Conservation (phyloP, 2,888 invertebrate genomes). For the Dinocampus coccinellae region DNA sequence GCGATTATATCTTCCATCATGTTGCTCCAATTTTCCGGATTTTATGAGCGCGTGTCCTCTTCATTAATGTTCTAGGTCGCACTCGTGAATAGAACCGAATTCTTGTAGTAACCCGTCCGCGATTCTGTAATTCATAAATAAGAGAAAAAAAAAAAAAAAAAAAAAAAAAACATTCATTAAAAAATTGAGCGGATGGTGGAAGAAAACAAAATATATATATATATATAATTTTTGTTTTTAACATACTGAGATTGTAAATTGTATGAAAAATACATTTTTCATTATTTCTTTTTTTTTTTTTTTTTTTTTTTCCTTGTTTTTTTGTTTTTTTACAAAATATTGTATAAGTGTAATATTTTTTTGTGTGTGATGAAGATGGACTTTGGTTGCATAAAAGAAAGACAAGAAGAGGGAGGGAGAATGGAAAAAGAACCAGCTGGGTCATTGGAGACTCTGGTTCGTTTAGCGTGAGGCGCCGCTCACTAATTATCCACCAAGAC, state of each 20-base stretch:
- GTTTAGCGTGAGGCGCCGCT: slow-evolving; percentile 47
- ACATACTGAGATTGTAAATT: not conserved
- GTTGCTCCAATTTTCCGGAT: not conserved
- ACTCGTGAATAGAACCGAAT: slow-evolving; percentile 90
- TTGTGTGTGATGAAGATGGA: slow-evolving; percentile 29
- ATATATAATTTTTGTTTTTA: no score
- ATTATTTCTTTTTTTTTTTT: no score
- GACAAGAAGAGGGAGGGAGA: slow-evolving; percentile 13
- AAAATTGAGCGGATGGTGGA: not conserved
- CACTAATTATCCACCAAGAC: slow-evolving; percentile 58
- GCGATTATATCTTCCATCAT: not conserved
- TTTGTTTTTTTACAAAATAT: no score
- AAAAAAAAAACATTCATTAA: not conserved
- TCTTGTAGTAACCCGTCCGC: slow-evolving; percentile 84
- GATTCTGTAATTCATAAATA: slow-evolving; percentile 70
- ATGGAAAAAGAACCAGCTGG: slow-evolving; percentile 37
- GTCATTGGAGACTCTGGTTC: slow-evolving; percentile 51
- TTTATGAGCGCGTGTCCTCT: slow-evolving; percentile 51
- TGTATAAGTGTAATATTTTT: not conserved
- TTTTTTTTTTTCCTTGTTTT: no score
- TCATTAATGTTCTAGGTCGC: slow-evolving; percentile 75
- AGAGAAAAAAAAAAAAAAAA: slow-evolving; percentile 23
- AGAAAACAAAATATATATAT: not conserved
- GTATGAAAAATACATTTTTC: not conserved
- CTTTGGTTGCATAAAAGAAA: not conserved